Evolutionary conservation across 2,797 vertebrate genomes (phyloP).

Genomic region (Rhinophrynus dorsalis): DNA sequence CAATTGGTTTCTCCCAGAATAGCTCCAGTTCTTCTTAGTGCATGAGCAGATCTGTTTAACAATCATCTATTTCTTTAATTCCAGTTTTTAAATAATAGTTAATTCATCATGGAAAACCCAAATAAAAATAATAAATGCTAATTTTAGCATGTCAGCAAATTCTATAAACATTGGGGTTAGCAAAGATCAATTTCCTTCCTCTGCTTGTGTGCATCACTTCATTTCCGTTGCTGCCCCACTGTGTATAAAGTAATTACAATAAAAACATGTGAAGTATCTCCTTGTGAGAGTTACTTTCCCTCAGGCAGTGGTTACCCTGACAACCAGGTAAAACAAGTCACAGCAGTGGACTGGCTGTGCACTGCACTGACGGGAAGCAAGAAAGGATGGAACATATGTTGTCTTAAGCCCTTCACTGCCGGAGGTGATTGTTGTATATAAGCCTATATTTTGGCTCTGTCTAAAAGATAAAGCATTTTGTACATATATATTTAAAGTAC

Average conservation of each 20-base stretch:
- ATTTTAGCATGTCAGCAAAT: constrained; percentile 7
- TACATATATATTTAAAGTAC: too few species aligned
- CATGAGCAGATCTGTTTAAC: too few species aligned
- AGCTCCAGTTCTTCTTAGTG: too few species aligned
- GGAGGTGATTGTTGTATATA: too few species aligned
- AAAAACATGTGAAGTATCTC: constrained; percentile 27
- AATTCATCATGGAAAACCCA: constrained; percentile 3
- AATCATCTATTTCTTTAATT: too few species aligned
- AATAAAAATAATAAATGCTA: constrained; percentile 16
- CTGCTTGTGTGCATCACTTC: constrained; percentile 28
- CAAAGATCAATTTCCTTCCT: constrained; percentile 34
- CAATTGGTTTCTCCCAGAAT: too few species aligned
- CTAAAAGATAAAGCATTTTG: too few species aligned
- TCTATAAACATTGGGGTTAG: constrained; percentile 8
- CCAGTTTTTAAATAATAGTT: too few species aligned
- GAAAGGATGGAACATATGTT: neutral
- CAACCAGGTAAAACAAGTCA: constrained; percentile 27
- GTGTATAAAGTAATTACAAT: constrained; percentile 44
- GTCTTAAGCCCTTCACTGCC: neutral
- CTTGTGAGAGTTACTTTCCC: constrained; percentile 8
- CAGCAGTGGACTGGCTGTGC: neutral
- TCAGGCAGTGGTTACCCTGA: constrained; percentile 10
- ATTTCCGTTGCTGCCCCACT: constrained; percentile 37
- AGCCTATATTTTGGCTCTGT: too few species aligned
- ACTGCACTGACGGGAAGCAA: neutral